Evolutionary conservation across 2,888 invertebrate genomes (phyloP), one percentile per base, ranked within the genome.

Genomic region (Sceliomorpha sp.): DNA sequence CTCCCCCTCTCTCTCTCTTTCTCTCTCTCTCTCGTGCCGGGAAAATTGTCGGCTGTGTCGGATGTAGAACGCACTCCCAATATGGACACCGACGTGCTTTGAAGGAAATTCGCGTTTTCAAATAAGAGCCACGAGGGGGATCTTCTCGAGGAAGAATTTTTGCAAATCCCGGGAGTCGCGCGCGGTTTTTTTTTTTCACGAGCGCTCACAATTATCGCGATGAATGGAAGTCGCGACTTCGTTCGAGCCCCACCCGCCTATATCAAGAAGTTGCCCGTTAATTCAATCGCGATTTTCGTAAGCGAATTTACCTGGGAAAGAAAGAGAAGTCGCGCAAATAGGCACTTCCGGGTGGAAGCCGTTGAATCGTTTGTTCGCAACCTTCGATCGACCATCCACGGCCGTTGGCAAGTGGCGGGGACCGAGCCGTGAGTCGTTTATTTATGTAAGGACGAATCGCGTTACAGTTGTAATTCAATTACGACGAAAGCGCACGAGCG

Each of bases 261-360:
- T 62, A 68, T 68, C 44, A 47, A 68, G 53, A 50, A 64, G 56
- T 59, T 66, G 29, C 53, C 44, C 42, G 59, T 53, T 59, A 66
- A 66, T 66, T 53, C 59, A 66, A 59, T 66, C 53, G 47, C 47
- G 34, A 45, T 59, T 47, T 34, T 34, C 10, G 24, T 27, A 31
- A 60, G 37, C 51, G 51, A 51, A 60, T 42, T 60, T 37, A 37
- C 36, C 13, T 14, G 24, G 48, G 15, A 32, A 32, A 37, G 32
- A 26, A 45, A 24, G 17, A 32, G n/a, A 26, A 34, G 39, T 13
- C 10, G 20, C 1, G 40, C 7, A 26, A 40, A 40, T 40, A 40
- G 24, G 26, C 13, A 40, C 26, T 24, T 47, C 36, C 42, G 55
- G 12, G 42, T 26, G 26, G 5, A 2, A 1, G 2, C 29, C 7